A percentile compares a stretch with the other conserved stretches of the same genome.
Conservation (phyloP, 2,888 invertebrate genomes). For the Didymodactylos carnosus region DNA sequence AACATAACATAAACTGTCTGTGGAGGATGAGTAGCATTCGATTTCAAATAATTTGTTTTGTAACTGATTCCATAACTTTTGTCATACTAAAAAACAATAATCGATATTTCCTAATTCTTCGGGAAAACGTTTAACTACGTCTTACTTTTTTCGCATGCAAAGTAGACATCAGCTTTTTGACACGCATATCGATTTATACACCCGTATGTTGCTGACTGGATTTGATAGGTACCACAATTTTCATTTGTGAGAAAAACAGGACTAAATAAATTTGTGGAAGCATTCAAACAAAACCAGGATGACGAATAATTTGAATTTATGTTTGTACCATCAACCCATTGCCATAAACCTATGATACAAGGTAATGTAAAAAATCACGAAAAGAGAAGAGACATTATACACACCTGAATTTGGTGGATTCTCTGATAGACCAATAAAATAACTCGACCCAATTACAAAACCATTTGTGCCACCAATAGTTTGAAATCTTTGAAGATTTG, state of each 20-base stretch:
- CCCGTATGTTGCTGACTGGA: too few species aligned
- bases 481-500: too few species aligned
- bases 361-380: neutral
- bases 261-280: neutral
- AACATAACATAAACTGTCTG: too few species aligned
- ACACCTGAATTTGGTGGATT: neutral
- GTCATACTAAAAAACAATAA: too few species aligned
- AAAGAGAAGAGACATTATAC: neutral
- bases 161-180: neutral
- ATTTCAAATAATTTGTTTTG: too few species aligned
- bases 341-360: neutral
- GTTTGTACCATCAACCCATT: neutral
- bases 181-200: neutral
- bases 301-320: neutral
- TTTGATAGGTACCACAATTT: neutral
- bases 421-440: neutral
- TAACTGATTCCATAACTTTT: too few species aligned
- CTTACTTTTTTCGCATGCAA: neutral
- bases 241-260: neutral
- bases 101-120: too few species aligned
- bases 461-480: too few species aligned
- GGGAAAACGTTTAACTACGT: too few species aligned
- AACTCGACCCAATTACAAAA: too few species aligned
- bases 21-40: too few species aligned
- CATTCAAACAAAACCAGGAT: neutral